Base-by-base conservation (phyloP, 2,113 vertebrate genomes). In the Sardina pilchardus region DNA sequence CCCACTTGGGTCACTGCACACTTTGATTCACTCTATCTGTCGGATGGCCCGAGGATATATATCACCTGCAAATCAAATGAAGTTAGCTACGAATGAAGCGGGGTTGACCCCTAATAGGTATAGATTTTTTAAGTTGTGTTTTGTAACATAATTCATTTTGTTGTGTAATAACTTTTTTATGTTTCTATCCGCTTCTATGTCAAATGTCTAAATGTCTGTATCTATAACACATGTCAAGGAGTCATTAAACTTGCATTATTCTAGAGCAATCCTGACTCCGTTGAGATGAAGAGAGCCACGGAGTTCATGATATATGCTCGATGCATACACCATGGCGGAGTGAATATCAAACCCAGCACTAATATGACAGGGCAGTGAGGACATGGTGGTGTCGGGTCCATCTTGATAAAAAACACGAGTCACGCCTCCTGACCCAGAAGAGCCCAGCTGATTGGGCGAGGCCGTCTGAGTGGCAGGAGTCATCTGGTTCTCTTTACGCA, bases 11-110 rank as follows among this genome's bases (percentile, higher is more conserved):
- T 94, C 93, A 91, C 90, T 91, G 63, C 10, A 12, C 63, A 30
- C 63, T 94, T 94, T 93, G 92, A 94, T 94, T 93, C 85, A 82
- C 85, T 82, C 59, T 36, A 36, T 80, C 81, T 47, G 75, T 44
- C 24, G 17, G 67, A 81, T 59, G 85, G 84, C 89, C 83, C 48
- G 48, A 16, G 82, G 63, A 90, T 82, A 78, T 78, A 42, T 84
- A 19, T 42, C 43, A 34, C 16, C 56, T 8, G 39, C 84, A 85
- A 84, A 89, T 67, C 82, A 71, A 81, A 85, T 42, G 44, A 39
- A 0, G 80, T 67, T 85, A 14, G 63, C 63, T 30, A 75, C 36
- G 47, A 26, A 43, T 50, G 53, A 30, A 75, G 43, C 30, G 50
- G 83, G 45, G 75, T 9, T 43, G 6, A 71, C 9, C 63, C 24